Percentiles rank a stretch among this genome's conserved stretches.
These are phyloP conservation scores for Sebastes fasciatus DNA, from an alignment of 2,113 vertebrate genomes.

Conservation along the genomic window DNA sequence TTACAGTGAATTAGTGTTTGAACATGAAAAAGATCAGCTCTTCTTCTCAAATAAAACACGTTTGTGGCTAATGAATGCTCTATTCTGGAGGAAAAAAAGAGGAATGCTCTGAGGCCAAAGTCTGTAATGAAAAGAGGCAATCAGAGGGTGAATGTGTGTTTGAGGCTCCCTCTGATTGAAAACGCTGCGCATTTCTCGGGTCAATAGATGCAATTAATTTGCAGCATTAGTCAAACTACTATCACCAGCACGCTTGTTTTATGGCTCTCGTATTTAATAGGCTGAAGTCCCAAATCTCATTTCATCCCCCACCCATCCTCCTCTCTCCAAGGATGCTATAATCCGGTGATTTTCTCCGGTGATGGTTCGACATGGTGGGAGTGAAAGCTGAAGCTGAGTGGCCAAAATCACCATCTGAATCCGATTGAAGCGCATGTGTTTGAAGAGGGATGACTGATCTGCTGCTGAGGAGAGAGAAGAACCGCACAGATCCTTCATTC, in stretches of 20 bases:
- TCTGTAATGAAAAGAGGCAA: conserved; percentile 58
- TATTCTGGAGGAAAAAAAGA: background rate
- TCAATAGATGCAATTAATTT: conserved; percentile 70
- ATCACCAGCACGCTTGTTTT: conserved; percentile 38
- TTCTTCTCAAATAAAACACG: conserved; percentile 11
- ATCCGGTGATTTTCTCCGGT: conserved; percentile 43
- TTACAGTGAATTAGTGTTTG: conserved; percentile 1
- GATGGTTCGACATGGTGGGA: conserved; percentile 31
- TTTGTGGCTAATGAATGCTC: conserved; percentile 13
- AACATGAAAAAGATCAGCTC: background rate
- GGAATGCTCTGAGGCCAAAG: conserved; percentile 50
- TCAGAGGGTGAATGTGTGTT: conserved; percentile 10
- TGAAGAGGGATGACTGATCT: conserved; percentile 61
- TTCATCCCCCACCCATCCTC: background rate
- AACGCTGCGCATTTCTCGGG: conserved; percentile 54
- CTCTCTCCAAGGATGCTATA: background rate
- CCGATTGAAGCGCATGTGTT: conserved; percentile 54
- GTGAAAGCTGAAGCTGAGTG: conserved; percentile 47
- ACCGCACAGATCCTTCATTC: conserved; percentile 51
- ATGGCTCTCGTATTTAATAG: conserved; percentile 6
- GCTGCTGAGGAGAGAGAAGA: conserved; percentile 53
- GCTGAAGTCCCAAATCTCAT: conserved; percentile 33
- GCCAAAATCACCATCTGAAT: conserved; percentile 63
- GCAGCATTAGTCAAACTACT: conserved; percentile 49
- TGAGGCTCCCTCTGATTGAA: conserved; percentile 50